Evolutionary conservation across 2,113 vertebrate genomes (phyloP), one percentile per base, ranked within the genome.

Genomic region (Echinops telfairi): DNA sequence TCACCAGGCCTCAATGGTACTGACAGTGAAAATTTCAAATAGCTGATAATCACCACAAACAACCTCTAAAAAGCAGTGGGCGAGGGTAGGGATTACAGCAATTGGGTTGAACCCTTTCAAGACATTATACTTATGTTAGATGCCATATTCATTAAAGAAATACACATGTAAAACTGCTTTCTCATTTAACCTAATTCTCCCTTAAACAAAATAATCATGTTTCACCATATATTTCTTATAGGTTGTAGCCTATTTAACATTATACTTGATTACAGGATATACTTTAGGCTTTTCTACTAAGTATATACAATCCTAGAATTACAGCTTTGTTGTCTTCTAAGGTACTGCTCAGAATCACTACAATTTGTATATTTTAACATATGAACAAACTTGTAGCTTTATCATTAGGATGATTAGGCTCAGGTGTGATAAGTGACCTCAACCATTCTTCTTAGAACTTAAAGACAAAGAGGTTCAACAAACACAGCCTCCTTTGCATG

Each of bases 401-500:
- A 83, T 71, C 85, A 85, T 70, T 79, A 70, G 82, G n/a, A n/a
- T 2, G 2, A 60, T 66, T 38, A 84, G 85, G 70, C 68, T 88
- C 76, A 92, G 36, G 88, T 70, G 40, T 84, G 73, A 19, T 79
- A 88, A 90, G 73, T 84, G 90, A 88, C 76, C 79, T 95, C 89
- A 86, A 73, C 89, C 53, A 14, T 92, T 95, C 64, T 88, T 47
- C 79, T 83, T n/a, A 91, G 68, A 93, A 80, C 53, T 83, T 83
- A 68, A 77, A 93, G 93, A 93, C 94, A 95, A 96, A 97, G 94
- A 97, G 89, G 71, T 75, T 79, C 29, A 86, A 33, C 3, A 70
- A 83, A 80, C 71, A 90, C 57, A 36, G 83, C 62, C 38, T 86
- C 81, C 93, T 86, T 33, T 43, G 29, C 86, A 96, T 91, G 80